Evolutionary conservation across 2,888 invertebrate species (phyloP), one percentile per base, ranked within the genome.

Genomic region (Thera obeliscata): DNA sequence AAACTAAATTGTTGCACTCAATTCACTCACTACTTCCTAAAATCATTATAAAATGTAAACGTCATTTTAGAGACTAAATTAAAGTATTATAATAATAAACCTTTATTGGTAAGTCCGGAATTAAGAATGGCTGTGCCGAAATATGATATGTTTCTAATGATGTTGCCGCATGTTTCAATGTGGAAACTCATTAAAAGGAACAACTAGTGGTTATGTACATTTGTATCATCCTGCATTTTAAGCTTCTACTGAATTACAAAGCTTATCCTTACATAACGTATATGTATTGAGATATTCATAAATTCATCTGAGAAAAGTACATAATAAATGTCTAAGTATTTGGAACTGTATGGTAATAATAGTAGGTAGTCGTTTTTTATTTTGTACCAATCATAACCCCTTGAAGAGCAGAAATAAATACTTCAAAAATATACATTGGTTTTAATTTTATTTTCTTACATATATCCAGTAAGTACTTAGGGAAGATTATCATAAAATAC

Each of bases 361-460:
- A 87, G 82, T 77, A 78, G 81, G 86, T 77, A 78, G 81, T 86
- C 85, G 84, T 79, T 81, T 81, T 82, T 87, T 89, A 78, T 86
- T 89, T 89, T 88, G 82, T 89, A 89, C 87, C 86, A 85, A 82
- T 84, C 84, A 82, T 87, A 86, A 87, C 81, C 85, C 82, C 81
- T 82, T 85, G 81, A 85, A 85, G 80, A 87, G 86, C 86, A 87
- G 83, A 87, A 89, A 87, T 88, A 90, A 89, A 89, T 84, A 87
- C 84, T 83, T 84, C 80, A 84, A 87, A 85, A 82, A 71, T 64
- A 64, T 61, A 22, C 22, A 56, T 65, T 41, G 59, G 61, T 74
- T 72, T 36, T 38, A 64, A 49, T 57, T 56, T 48, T 49, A 48
- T 6, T 9, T 50, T 35, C 4, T 55, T 55, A 55, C 6, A 35